Evolutionary conservation across 2,888 invertebrate species (phyloP), one percentile per base, ranked within the genome.

Genomic region (Cyclophora albipunctata): DNA sequence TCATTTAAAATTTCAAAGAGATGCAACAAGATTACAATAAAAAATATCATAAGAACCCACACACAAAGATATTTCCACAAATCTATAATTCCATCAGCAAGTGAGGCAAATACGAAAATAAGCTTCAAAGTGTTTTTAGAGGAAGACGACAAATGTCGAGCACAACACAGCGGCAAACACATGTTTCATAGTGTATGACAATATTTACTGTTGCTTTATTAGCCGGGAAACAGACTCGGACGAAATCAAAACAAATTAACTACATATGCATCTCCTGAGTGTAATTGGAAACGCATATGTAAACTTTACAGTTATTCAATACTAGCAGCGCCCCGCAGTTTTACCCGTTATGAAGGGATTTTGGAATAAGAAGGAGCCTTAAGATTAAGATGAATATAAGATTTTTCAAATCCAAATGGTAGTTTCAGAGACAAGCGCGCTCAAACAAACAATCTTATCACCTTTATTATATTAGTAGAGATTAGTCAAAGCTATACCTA

Each of bases 101-200:
- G 69, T 65, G 71, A 59, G 71, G 79, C 81, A 77, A 83, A 84
- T 80, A 86, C 86, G 80, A 85, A 86, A 87, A 87, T 87, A 86
- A 84, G 80, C 84, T 79, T 86, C 86, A 86, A 87, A 86, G 86
- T 79, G 77, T 85, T 84, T 85, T 85, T 84, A 84, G 75, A 79
- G 72, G 75, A 78, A 82, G 77, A 75, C 81, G 78, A 84, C 84
- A 83, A 84, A 84, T 84, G 82, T 84, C 79, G 73, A 77, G 70
- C 78, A 77, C 73, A 74, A 71, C 78, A 72, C 78, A 78, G 82
- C 74, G 73, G 80, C 83, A 73, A 84, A 87, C 87, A 87, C 74
- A 71, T 87, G 87, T 87, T 81, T 76, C 83, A 83, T 79, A 86
- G 84, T 85, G 86, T 85, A 75, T 75, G 80, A 86, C 85, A 86